Percentiles rank a stretch among this genome's conserved stretches.
phyloP scores from a whole-genome alignment of 2,888 invertebrate species.

The Ormyrus nitidulus region DNA sequence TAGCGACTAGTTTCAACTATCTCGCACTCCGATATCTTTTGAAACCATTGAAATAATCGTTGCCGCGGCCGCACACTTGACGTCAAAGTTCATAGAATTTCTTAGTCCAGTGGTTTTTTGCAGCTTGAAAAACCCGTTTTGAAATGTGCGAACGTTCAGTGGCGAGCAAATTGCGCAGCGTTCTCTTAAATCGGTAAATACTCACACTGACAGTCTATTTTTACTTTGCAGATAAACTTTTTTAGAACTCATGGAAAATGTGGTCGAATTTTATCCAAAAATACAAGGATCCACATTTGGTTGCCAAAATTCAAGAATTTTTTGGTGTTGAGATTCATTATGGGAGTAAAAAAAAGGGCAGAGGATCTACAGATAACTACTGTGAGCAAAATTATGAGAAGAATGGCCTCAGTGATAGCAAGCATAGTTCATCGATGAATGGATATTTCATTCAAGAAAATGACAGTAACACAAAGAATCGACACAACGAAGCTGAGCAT shows the following conservation, averaged over 20 bases:
- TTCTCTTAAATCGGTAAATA: too few relatives aligned
- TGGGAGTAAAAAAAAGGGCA: constrained; percentile 28
- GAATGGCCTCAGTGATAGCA: constrained; percentile 41
- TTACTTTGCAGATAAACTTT: constrained; percentile 30
- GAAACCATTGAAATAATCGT: too few relatives aligned
- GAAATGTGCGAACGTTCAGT: neutral
- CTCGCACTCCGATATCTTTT: too few relatives aligned
- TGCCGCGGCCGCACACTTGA: neutral
- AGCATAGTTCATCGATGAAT: constrained; percentile 49
- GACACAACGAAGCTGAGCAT: constrained; percentile 71
- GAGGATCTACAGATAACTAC: constrained; percentile 20
- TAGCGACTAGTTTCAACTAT: too few relatives aligned
- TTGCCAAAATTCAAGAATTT: constrained; percentile 86
- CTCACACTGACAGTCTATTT: neutral
- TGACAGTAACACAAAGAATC: constrained; percentile 65
- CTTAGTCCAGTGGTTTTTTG: neutral
- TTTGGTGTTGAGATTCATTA: constrained; percentile 82
- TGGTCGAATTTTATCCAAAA: constrained; percentile 77
- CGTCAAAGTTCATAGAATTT: neutral
- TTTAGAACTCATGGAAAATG: constrained; percentile 61
- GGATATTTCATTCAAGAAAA: constrained; percentile 50
- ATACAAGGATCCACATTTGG: constrained; percentile 85
- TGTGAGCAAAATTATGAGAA: constrained; percentile 43
- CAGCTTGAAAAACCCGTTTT: neutral
- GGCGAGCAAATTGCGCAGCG: too few relatives aligned